phyloP scores from a whole-genome alignment of 2,113 vertebrate species.

The Sylvietta virens region DNA sequence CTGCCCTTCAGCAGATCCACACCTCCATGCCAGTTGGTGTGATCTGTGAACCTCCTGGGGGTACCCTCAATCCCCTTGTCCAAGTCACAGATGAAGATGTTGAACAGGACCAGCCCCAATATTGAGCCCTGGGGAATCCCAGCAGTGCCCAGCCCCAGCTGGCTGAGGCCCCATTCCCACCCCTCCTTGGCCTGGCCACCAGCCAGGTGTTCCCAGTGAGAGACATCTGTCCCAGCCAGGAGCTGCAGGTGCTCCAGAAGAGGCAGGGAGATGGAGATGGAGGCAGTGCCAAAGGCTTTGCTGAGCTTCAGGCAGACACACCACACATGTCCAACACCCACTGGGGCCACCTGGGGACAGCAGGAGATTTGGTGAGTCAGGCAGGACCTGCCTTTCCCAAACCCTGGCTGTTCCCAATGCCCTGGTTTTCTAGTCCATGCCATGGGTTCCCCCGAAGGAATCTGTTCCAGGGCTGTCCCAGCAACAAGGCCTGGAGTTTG shows the following conservation, averaged over 20 bases:
- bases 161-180: neutral
- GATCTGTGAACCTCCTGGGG: neutral
- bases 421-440: neutral
- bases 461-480: neutral
- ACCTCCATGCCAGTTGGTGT: neutral
- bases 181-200: neutral
- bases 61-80: neutral
- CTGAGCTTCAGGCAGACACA: neutral
- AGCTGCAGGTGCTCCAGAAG: neutral
- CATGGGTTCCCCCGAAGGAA: neutral
- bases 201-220: neutral
- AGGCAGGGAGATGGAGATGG: neutral
- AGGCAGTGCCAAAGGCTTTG: neutral
- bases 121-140: neutral
- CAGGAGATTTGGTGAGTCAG: neutral
- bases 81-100: neutral
- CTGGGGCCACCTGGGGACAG: neutral
- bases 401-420: neutral
- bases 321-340: neutral
- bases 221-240: accelerated
- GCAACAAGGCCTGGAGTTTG: neutral
- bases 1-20: neutral
- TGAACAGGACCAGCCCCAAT: neutral
- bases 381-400: neutral
- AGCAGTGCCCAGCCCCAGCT: neutral